A percentile compares a stretch with the other conserved stretches of the same genome.
Conservation (phyloP, 2,797 vertebrate genomes). For the Eulemur mongoz region DNA sequence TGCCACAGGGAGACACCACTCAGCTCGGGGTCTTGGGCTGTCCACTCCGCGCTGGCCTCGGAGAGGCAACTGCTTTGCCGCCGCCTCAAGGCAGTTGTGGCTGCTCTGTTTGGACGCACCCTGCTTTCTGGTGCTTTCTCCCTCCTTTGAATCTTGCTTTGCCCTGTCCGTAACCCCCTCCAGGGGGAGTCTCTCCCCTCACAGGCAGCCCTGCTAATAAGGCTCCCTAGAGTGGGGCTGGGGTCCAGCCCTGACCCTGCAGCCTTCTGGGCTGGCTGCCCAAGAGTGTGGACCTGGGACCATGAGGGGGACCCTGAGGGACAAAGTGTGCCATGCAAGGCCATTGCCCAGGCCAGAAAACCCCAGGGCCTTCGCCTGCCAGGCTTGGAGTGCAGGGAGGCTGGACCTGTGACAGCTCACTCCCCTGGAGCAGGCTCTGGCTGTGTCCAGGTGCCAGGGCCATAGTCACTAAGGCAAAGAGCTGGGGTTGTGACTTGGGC, state of each 20-base stretch:
- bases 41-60: accelerated
- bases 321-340: accelerated
- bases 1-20: not conserved
- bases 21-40: not conserved
- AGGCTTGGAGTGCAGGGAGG: no score
- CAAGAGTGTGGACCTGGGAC: not conserved
- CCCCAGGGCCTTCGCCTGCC: accelerated
- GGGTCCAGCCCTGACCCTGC: not conserved
- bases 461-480: not conserved
- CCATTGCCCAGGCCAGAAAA: not conserved
- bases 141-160: not conserved
- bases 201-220: not conserved
- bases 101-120: no score
- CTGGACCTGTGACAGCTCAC: no score
- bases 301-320: no score
- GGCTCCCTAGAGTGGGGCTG: accelerated
- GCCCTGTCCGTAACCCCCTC: not conserved
- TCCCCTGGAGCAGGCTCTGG: not conserved
- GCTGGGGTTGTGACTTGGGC: not conserved
- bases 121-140: not conserved
- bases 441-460: not conserved
- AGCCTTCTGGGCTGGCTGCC: not conserved
- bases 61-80: not conserved
- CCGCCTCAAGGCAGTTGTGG: not conserved
- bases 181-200: not conserved